Evolutionary conservation across 1,140 invertebrate species (phyloP), one percentile per base, ranked within the genome.

Genomic region (Anastrepha obliqua): DNA sequence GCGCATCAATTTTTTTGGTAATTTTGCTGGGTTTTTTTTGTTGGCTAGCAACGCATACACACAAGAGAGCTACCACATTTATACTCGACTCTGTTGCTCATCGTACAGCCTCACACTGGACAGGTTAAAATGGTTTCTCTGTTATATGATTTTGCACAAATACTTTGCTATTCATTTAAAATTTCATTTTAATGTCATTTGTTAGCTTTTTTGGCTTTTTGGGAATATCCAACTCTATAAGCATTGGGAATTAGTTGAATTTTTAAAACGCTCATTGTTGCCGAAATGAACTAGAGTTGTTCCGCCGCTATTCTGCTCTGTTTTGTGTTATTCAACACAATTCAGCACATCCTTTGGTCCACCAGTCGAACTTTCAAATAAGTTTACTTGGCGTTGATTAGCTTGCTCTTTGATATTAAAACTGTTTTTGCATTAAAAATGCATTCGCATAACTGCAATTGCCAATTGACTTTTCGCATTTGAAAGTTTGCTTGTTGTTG

Each of bases 341-440:
- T 74, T 74, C 42, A 74, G 67, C 67, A n/a, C 39, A 4, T 62
- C 17, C 55, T 13, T 2, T 58, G 55, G 13, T 8, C 13, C 1
- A 7, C 55, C 7, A 58, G 13, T 13, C 39, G 67, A 47, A 15
- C 29, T 67, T 11, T 15, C 29, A 67, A 67, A 29, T 42, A n/a
- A 9, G 3, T 67, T 67, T 13, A 42, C 13, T 9, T 47, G 42
- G 11, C 15, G 67, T 74, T 74, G 67, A 74, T 47, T 74, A 74
- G 67, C 44, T 47, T 4, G 17, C 42, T 47, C 4, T 47, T 17
- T 67, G 0, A 9, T 11, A 11, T 67, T 67, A 3, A 67, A 74
- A 47, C 39, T 44, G 67, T 74, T 74, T 74, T 74, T 42, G 17
- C 67, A 47, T 74, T 74, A 74, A 74, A 74, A 74, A 74, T 74